Evolutionary conservation across 2,888 invertebrate species (phyloP), one percentile per base, ranked within the genome.

Genomic region (Anarsia innoxiella): DNA sequence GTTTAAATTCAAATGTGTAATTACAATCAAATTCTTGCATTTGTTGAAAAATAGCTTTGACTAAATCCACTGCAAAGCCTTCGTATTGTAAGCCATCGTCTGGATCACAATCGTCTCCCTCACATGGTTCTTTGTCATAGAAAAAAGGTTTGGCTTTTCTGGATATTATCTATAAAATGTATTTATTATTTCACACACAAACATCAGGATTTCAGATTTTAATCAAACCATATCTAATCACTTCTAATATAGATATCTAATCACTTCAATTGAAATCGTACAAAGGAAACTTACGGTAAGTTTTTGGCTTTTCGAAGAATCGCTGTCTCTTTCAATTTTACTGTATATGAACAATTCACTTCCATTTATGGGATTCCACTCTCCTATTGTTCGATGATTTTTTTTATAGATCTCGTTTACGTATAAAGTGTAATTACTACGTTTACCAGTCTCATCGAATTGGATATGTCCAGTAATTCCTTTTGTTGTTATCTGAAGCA

Each of bases 61-160:
- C 88, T 15, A 94, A 73, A 60, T 94, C 94, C 10, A 94, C 88
- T 34, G 90, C 89, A 65, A 92, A 94, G 1, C 92, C 93, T 70
- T 92, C 91, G 57, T 87, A 93, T 48, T 88, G 87, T 35, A 88
- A 88, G 10, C 90, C 90, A 0, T 76, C 74, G 4, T 89, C 77
- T 29, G 86, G 86, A 41, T 80, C 79, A 38, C 77, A 72, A 2
- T 62, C 56, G 1, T 56, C 56, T 40, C 55, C 55, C 23, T 48
- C 50, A 45, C 79, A 79, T 43, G 60, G 53, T 40, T 56, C 44
- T 69, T 89, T 91, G 31, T 87, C 73, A 86, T 89, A 91, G 41
- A 92, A 90, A 62, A 93, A 95, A 0, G 94, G 94, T 33, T 89
- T 87, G 48, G 91, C 91, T 76, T 89, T 68, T 45, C 90, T 87